Evolutionary conservation across 2,888 invertebrate genomes (phyloP), one percentile per base, ranked within the genome.

Genomic region (Drosophila acutilabella): DNA sequence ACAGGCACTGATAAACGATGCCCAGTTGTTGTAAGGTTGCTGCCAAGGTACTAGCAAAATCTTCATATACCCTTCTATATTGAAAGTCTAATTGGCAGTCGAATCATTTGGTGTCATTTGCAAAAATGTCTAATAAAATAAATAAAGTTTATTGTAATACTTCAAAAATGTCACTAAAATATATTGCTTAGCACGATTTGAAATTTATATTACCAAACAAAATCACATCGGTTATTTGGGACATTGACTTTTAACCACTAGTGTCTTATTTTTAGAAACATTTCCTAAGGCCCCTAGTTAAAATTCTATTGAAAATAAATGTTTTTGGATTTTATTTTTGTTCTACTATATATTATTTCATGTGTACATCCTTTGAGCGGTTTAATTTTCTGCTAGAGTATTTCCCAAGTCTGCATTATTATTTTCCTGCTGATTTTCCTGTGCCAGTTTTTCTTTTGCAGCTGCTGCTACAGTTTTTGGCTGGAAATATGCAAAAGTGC

Each of bases 401-500:
- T 69, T 33, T n/a, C 2, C 0, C 7, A 2, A 2, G 41, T 41
- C 11, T 4, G 40, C 20, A n/a, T 26, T 18, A n/a, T 26, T 18
- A 3, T 18, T 13, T 1, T 2, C 6, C 11, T 13, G 2, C n/a
- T 8, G 30, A n/a, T 13, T 52, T 64, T 40, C 53, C 42, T 30
- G 58, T 66, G 53, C 45, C 57, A 75, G 73, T 69, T 75, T 75
- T 65, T 65, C 71, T 36, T 74, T 59, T 26, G 60, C 75, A 71
- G 68, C 68, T 81, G 79, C 68, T 81, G 79, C 54, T 67, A 76
- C 70, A 64, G 74, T 45, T 71, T 54, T 54, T 54, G 54, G 54
- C 77, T 74, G 77, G 79, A 83, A 86, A 86, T 86, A 86, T 86
- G 88, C 86, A 86, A 83, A 86, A 86, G 85, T 85, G 85, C 78